A percentile compares a stretch with the other conserved stretches of the same genome.
These are phyloP conservation scores for Solenopsis fugax DNA, from an alignment of 1,140 invertebrate species.

Conservation along the genomic window DNA sequence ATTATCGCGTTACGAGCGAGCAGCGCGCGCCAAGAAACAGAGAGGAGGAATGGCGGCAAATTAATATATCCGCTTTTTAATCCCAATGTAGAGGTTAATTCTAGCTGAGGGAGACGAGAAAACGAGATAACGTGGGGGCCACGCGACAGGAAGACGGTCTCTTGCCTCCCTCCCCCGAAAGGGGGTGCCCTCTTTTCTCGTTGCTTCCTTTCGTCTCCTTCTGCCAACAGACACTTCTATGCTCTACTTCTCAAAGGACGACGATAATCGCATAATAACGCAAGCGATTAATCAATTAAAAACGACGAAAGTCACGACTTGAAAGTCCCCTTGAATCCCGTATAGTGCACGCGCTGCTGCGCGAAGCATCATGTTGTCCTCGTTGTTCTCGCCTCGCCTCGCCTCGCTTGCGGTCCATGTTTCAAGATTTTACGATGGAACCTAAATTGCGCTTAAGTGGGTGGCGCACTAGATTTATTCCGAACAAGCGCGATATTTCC, in stretches of 20 bases:
- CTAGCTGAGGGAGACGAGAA: slow-evolving; percentile 82
- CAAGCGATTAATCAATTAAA: slow-evolving; percentile 83
- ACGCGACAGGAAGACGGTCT: slow-evolving; percentile 85
- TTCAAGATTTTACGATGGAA: slow-evolving; percentile 52
- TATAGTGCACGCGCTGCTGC: slow-evolving; percentile 40
- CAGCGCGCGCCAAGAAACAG: slow-evolving; percentile 37
- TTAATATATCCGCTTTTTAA: slow-evolving; percentile 87
- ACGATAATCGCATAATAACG: slow-evolving; percentile 81
- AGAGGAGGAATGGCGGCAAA: slow-evolving; percentile 74
- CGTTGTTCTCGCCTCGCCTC: slow-evolving; percentile 25
- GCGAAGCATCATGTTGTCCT: neutral
- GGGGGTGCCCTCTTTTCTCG: slow-evolving; percentile 8
- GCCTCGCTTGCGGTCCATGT: slow-evolving; percentile 5
- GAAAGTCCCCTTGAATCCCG: slow-evolving; percentile 76
- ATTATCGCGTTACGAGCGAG: slow-evolving; percentile 44
- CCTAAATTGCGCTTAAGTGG: slow-evolving; percentile 55
- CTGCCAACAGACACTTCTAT: slow-evolving; percentile 9
- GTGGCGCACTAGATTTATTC: slow-evolving; percentile 54
- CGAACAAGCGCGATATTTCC: neutral
- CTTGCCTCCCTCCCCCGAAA: slow-evolving; percentile 32
- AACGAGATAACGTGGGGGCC: slow-evolving; percentile 82
- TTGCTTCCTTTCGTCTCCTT: slow-evolving; percentile 36
- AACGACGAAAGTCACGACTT: slow-evolving; percentile 78
- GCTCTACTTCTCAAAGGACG: slow-evolving; percentile 70
- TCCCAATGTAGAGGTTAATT: slow-evolving; percentile 86